A percentile compares a stretch with the other conserved stretches of the same genome.
Conservation (phyloP, 2,797 vertebrate genomes). For the Epinephelus coioides region DNA sequence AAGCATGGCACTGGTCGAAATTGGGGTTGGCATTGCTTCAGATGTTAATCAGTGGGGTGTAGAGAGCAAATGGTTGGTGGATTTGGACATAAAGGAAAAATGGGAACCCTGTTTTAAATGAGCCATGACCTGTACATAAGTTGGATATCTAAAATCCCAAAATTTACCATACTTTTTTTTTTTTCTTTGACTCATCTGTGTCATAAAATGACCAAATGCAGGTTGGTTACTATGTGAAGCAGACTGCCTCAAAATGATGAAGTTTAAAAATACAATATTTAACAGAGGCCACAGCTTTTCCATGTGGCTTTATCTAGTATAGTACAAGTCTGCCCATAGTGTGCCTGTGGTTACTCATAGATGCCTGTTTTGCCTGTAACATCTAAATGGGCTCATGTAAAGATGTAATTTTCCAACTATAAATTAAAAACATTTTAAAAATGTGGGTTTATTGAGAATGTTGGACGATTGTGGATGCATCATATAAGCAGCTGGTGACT, state of each 20-base stretch:
- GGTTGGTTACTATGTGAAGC: slow-evolving; percentile 85
- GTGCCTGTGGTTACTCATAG: slow-evolving; percentile 92
- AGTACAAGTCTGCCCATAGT: slow-evolving; percentile 94
- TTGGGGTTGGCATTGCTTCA: slow-evolving; percentile 11
- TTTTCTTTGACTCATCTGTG: slow-evolving; percentile 74
- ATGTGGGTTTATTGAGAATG: slow-evolving; percentile 73
- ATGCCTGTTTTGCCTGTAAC: slow-evolving; percentile 88
- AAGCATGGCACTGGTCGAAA: slow-evolving; percentile 18
- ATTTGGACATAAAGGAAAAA: slow-evolving; percentile 59
- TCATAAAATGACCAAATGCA: slow-evolving; percentile 96
- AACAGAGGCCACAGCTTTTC: slow-evolving; percentile 83
- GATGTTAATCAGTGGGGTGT: slow-evolving; percentile 28
- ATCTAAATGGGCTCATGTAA: slow-evolving; percentile 87
- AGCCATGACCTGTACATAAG: slow-evolving; percentile 88
- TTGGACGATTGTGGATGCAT: slow-evolving; percentile 15
- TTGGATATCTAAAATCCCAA: slow-evolving; percentile 82
- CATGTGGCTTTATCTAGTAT: slow-evolving; percentile 89
- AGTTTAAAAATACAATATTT: slow-evolving; percentile 71
- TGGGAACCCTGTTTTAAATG: slow-evolving; percentile 82
- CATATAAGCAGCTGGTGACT: neutral
- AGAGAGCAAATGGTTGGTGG: slow-evolving; percentile 52
- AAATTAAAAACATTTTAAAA: slow-evolving; percentile 91
- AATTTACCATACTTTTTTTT: slow-evolving; percentile 62
- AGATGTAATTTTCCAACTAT: slow-evolving; percentile 92
- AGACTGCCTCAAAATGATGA: slow-evolving; percentile 80